These are phyloP conservation scores for Vidua macroura DNA, from an alignment of 2,113 vertebrate genomes.

Conservation along the genomic window DNA sequence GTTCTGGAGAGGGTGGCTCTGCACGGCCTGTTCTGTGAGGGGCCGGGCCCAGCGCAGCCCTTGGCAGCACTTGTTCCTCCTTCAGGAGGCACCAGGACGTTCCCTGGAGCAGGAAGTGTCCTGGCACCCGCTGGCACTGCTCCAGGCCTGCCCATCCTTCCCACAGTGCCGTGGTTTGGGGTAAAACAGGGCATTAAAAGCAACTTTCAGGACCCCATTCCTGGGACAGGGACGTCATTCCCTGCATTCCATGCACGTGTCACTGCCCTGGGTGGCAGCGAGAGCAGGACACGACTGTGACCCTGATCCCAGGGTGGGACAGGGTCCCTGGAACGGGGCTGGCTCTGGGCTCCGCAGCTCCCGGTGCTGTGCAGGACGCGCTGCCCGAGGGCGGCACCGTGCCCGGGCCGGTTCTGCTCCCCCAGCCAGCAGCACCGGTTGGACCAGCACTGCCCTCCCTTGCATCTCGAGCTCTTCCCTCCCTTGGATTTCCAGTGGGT, in stretches of 20 bases:
- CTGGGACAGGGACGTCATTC: accelerated
- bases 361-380: no score
- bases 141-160: neutral
- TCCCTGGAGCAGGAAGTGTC: neutral
- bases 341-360: neutral
- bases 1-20: neutral
- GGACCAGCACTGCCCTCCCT: neutral
- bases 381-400: accelerated
- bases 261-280: accelerated
- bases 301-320: neutral
- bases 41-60: neutral
- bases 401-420: neutral
- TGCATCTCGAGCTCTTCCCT: no score
- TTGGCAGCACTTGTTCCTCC: neutral
- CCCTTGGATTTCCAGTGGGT: neutral
- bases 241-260: accelerated
- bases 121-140: neutral
- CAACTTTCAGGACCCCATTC: neutral
- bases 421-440: accelerated
- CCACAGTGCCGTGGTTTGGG: accelerated
- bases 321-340: neutral
- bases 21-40: neutral
- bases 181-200: accelerated
- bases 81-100: neutral
- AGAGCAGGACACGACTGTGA: neutral